Conservation (phyloP, 2,888 invertebrate species). For the Drosophila peninsularis region DNA sequence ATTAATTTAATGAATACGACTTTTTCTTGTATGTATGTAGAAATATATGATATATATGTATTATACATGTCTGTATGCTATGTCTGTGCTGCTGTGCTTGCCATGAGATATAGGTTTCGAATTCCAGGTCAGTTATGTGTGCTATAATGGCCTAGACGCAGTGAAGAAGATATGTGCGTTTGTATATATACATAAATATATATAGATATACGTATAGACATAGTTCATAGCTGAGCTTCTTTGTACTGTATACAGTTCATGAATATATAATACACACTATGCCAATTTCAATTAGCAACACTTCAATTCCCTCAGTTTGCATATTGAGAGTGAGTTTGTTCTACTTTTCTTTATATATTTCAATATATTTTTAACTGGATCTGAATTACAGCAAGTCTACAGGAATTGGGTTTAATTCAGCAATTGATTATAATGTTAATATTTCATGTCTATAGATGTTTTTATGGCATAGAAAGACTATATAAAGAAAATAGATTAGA, state of each 20-base stretch:
- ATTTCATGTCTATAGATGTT: too few species aligned
- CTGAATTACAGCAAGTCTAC: neutral
- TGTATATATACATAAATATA: neutral
- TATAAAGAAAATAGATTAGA: too few species aligned
- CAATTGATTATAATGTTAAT: too few species aligned
- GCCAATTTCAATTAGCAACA: neutral
- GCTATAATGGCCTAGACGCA: neutral
- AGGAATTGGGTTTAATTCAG: too few species aligned
- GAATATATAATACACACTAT: neutral
- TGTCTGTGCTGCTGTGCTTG: neutral
- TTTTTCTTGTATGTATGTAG: conserved; percentile 3
- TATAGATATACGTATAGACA: neutral
- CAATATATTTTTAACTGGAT: neutral
- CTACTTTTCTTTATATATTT: neutral
- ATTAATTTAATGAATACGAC: conserved; percentile 74
- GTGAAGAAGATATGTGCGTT: neutral
- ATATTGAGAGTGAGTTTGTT: neutral
- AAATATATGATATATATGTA: neutral
- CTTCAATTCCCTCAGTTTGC: neutral
- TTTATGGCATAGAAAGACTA: too few species aligned
- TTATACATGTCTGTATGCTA: neutral
- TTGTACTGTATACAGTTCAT: neutral
- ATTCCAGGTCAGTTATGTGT: conserved; percentile 7
- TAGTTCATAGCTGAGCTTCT: neutral
- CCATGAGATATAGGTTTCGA: neutral